Evolutionary conservation across 2,888 invertebrate species (phyloP).

Genomic region (Synanthedon formicaeformis): DNA sequence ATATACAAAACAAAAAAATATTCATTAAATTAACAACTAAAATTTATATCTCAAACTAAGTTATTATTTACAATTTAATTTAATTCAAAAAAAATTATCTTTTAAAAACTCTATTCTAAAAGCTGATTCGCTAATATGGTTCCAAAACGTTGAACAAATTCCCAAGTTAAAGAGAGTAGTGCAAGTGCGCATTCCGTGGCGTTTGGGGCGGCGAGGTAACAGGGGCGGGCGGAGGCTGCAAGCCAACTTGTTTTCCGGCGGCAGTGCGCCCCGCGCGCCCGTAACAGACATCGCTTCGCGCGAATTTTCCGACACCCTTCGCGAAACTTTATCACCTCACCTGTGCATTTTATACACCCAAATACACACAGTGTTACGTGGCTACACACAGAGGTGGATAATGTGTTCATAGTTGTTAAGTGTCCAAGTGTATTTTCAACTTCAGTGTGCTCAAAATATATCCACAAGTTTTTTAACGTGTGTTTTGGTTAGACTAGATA

Average conservation of each 20-base stretch:
- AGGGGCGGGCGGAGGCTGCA: slow-evolving; percentile 57
- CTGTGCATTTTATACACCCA: neutral
- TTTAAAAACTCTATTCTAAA: too few species aligned
- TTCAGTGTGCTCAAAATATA: neutral
- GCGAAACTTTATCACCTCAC: slow-evolving; percentile 1
- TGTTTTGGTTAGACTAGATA: neutral
- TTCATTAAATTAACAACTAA: too few species aligned
- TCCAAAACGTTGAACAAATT: too few species aligned
- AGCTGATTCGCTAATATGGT: too few species aligned
- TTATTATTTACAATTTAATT: too few species aligned
- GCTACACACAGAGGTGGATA: neutral
- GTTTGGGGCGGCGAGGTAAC: slow-evolving; percentile 13
- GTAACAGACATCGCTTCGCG: slow-evolving; percentile 18
- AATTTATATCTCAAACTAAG: too few species aligned
- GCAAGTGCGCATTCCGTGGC: slow-evolving; percentile 52
- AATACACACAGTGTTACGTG: neutral
- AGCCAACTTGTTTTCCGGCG: slow-evolving; percentile 40
- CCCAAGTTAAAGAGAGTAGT: slow-evolving; percentile 7
- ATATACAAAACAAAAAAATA: too few species aligned
- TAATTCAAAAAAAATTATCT: too few species aligned
- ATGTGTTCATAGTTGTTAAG: neutral
- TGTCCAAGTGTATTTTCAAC: neutral
- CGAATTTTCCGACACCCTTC: slow-evolving; percentile 13
- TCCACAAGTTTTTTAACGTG: neutral
- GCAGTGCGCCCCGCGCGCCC: slow-evolving; percentile 55